Percentiles rank a stretch among this genome's conserved stretches.
Conservation (phyloP, 2,113 vertebrate species). For the Notothenia rossii region DNA sequence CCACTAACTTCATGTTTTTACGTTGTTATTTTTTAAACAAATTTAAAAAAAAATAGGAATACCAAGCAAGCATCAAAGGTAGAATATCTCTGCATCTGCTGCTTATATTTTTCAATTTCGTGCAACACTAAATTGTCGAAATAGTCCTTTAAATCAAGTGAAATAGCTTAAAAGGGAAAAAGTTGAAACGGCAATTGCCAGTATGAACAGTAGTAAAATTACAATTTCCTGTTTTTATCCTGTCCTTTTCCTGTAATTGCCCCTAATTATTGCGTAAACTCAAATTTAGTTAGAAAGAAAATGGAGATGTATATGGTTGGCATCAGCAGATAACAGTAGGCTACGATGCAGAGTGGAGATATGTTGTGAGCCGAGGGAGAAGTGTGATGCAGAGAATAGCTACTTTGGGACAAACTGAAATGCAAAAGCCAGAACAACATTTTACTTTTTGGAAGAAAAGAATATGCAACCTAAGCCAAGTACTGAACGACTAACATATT, state of each 20-base stretch:
- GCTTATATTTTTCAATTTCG: too few relatives aligned
- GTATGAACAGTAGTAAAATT: too few relatives aligned
- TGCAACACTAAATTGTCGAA: too few relatives aligned
- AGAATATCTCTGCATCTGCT: too few relatives aligned
- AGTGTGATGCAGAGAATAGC: background rate
- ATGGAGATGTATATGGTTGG: constrained; percentile 56
- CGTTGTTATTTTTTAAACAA: background rate
- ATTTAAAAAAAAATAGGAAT: too few relatives aligned
- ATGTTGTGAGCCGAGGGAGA: constrained; percentile 12
- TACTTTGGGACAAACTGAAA: background rate
- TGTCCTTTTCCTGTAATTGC: background rate
- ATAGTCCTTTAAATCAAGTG: too few relatives aligned
- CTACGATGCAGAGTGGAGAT: constrained; percentile 16
- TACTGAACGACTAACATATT: background rate
- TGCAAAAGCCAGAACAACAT: background rate
- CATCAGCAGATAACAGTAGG: constrained; percentile 40
- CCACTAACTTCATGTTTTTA: background rate
- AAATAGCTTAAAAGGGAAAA: background rate
- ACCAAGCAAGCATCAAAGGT: too few relatives aligned
- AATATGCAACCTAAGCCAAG: background rate
- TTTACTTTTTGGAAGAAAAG: background rate
- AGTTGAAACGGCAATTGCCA: background rate
- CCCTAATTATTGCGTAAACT: background rate
- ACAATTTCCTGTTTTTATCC: background rate
- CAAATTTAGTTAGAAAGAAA: constrained; percentile 41